phyloP scores from a whole-genome alignment of 2,113 vertebrate species.

The Indri indri region DNA sequence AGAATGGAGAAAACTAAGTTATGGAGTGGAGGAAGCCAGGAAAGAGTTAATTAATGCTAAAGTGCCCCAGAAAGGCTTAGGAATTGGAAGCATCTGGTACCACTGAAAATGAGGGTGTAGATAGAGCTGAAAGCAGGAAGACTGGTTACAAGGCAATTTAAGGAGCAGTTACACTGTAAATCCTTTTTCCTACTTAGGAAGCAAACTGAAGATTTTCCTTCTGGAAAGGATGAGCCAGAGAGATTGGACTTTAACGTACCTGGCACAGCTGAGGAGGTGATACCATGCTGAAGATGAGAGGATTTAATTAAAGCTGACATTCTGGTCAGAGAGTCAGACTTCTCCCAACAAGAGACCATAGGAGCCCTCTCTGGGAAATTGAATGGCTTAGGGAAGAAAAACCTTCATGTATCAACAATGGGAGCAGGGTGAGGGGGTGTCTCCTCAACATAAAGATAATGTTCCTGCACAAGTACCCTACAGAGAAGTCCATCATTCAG shows the following conservation, averaged over 20 bases:
- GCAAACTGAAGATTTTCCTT: background rate
- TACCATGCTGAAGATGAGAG: background rate
- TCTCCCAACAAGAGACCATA: background rate
- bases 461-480: background rate
- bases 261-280: background rate
- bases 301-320: background rate
- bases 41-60: background rate
- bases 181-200: background rate
- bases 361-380: background rate
- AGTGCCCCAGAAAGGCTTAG: background rate
- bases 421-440: too few species aligned
- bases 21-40: background rate
- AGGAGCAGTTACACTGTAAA: background rate
- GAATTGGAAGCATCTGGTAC: background rate
- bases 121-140: background rate
- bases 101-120: background rate
- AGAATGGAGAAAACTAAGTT: background rate
- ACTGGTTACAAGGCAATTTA: background rate
- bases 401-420: background rate
- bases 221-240: background rate
- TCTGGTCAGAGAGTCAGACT: background rate
- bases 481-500: background rate
- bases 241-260: background rate
- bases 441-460: background rate
- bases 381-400: background rate